Percentiles rank a stretch among this genome's conserved stretches.
phyloP scores from a whole-genome alignment of 2,797 vertebrate genomes.

The Agapornis canus region DNA sequence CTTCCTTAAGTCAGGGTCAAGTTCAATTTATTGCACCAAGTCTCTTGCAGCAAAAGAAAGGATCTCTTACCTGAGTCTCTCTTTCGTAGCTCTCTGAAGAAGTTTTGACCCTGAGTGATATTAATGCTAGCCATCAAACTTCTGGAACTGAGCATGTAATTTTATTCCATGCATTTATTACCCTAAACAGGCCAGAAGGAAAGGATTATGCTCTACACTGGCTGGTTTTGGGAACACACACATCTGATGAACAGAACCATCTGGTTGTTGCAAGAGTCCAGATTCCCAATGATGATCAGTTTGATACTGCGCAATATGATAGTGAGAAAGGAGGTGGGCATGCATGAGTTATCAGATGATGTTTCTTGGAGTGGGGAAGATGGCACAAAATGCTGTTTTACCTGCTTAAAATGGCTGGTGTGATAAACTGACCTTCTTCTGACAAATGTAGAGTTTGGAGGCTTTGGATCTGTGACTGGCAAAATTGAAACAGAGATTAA shows the following conservation, averaged over 20 bases:
- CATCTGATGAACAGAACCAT: conserved; percentile 93
- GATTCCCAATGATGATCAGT: conserved; percentile 92
- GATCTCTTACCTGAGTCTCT: not conserved
- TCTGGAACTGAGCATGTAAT: not conserved
- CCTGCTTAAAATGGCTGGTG: not conserved
- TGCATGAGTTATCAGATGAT: not conserved
- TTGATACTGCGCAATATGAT: conserved; percentile 89
- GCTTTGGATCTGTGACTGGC: conserved; percentile 91
- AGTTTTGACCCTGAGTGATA: not conserved
- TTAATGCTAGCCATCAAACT: not conserved
- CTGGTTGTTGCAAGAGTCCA: conserved; percentile 93
- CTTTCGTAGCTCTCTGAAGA: not conserved
- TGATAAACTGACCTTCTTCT: not conserved
- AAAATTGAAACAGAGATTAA: conserved; percentile 95
- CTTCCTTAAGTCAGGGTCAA: not conserved
- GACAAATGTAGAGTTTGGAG: conserved; percentile 85
- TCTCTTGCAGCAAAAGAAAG: not conserved
- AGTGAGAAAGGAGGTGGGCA: conserved; percentile 91
- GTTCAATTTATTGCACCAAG: not conserved
- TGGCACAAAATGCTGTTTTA: not conserved
- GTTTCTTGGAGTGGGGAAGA: not conserved
- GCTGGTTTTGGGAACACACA: conserved; percentile 91
- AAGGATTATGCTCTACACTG: conserved; percentile 91
- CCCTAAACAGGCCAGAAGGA: conserved; percentile 85
- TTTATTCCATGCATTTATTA: not conserved